Evolutionary conservation across 2,888 invertebrate genomes (phyloP).

Genomic region (Chironomus tentans): DNA sequence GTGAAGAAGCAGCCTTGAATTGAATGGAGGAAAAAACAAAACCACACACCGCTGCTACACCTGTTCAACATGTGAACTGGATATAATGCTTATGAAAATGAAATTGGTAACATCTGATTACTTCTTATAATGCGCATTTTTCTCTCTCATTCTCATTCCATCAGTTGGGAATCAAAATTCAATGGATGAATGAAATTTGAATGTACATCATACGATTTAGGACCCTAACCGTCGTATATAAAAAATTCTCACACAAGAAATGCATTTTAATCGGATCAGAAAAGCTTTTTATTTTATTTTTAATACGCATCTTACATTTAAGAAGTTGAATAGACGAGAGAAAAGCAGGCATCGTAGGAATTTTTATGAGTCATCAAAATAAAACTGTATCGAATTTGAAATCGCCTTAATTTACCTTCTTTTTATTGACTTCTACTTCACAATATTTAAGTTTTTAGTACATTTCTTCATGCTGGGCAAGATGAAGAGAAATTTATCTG

Average conservation of each 20-base stretch:
- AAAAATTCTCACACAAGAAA: neutral
- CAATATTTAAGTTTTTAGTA: neutral
- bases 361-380: conserved; percentile 1
- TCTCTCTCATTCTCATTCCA: neutral
- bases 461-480: neutral
- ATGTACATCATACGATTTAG: no score
- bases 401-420: neutral
- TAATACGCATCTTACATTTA: neutral
- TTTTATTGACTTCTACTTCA: neutral
- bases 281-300: neutral
- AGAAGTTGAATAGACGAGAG: no score
- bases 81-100: neutral
- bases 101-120: neutral
- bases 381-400: neutral
- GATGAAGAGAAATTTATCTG: no score
- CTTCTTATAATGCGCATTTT: neutral
- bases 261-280: conserved; percentile 7
- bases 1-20: neutral
- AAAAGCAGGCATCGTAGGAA: neutral
- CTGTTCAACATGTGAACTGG: neutral
- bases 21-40: neutral
- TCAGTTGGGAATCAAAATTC: no score
- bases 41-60: neutral
- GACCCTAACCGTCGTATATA: no score
- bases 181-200: no score